These are phyloP conservation scores for Nysson spinosus DNA, from an alignment of 2,888 invertebrate species.

Conservation along the genomic window DNA sequence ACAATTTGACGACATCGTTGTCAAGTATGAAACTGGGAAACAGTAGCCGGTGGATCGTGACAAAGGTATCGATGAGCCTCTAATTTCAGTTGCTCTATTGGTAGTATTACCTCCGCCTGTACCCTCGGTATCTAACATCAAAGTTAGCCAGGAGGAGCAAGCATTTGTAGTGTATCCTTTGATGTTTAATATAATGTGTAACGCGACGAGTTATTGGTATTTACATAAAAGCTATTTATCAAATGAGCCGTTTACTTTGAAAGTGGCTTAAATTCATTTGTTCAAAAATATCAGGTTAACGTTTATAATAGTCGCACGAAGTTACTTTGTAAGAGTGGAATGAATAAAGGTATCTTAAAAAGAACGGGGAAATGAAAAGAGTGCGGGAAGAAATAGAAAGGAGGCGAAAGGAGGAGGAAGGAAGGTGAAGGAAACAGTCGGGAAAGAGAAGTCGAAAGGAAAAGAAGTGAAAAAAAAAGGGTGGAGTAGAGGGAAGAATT, in stretches of 20 bases:
- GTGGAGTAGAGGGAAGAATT: conserved; percentile 46
- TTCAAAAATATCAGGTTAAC: too few relatives aligned
- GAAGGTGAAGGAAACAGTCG: background rate
- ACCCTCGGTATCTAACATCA: too few relatives aligned
- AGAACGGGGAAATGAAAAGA: conserved; percentile 44
- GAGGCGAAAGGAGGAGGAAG: background rate
- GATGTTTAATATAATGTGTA: too few relatives aligned
- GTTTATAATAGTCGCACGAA: conserved; percentile 50
- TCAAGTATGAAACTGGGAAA: conserved; percentile 20
- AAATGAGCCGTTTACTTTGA: too few relatives aligned
- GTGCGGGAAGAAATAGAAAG: conserved; percentile 1
- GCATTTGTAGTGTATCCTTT: too few relatives aligned
- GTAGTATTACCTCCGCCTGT: too few relatives aligned
- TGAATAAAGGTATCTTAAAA: conserved; percentile 29
- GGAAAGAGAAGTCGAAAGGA: conserved; percentile 5
- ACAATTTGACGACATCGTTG: too few relatives aligned
- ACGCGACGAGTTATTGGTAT: too few relatives aligned
- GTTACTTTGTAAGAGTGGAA: too few relatives aligned
- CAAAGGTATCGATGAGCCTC: conserved; percentile 23
- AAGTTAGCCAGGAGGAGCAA: too few relatives aligned
- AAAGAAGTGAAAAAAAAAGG: conserved; percentile 24
- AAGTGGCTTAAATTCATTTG: too few relatives aligned
- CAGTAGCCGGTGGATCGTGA: conserved; percentile 20
- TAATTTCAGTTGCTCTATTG: conserved; percentile 15
- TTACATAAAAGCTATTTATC: too few relatives aligned